These are phyloP conservation scores for Hirudinaria manillensis DNA, from an alignment of 2,888 invertebrate species.

Conservation along the genomic window DNA sequence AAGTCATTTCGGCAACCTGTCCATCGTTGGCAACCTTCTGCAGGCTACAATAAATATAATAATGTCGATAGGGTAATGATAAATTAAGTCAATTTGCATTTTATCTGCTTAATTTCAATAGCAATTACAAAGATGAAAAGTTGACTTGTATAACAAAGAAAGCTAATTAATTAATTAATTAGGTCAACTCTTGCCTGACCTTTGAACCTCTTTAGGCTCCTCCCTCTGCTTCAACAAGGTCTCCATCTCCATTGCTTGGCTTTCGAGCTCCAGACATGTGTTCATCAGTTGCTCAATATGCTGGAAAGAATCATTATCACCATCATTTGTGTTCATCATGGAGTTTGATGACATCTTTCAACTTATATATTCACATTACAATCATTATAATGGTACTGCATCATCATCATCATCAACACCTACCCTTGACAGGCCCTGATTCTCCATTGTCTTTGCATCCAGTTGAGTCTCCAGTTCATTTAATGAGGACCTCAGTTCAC, in stretches of 20 bases:
- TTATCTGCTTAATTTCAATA: background rate
- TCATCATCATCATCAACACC: background rate
- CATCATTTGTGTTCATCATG: no score
- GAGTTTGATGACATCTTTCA: no score
- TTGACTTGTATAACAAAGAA: no score
- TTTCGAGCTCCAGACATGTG: constrained; percentile 28
- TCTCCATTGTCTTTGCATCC: background rate
- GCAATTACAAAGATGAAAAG: background rate
- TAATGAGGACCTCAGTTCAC: background rate
- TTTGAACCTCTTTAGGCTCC: constrained; percentile 19
- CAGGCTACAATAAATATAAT: background rate
- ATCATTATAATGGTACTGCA: no score
- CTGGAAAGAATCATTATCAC: background rate
- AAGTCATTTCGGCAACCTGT: background rate
- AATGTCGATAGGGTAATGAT: background rate
- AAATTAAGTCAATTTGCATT: background rate
- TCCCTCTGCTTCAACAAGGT: constrained; percentile 16
- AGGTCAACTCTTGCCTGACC: background rate
- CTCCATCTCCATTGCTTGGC: constrained; percentile 30
- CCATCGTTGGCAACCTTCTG: background rate
- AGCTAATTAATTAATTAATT: constrained; percentile 3
- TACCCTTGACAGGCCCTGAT: constrained; percentile 1
- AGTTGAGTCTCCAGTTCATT: constrained; percentile 7
- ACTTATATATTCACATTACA: no score
- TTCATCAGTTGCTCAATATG: constrained; percentile 29